Evolutionary conservation across 2,888 invertebrate species (phyloP).

Genomic region (Parapristionchus giblindavisi): DNA sequence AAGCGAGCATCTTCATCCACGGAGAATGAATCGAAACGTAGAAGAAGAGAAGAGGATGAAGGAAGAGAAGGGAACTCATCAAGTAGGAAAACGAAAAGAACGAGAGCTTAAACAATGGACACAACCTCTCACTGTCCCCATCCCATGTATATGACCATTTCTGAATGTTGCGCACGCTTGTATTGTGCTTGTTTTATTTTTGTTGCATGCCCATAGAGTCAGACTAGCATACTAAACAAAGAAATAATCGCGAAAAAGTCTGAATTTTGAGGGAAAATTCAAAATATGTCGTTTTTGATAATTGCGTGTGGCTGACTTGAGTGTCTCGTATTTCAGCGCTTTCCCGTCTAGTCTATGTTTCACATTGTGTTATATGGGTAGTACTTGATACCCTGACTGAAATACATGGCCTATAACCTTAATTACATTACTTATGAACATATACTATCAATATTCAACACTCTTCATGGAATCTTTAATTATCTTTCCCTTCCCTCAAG

Average conservation of each 20-base stretch:
- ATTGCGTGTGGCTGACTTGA: too few species aligned
- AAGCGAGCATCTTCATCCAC: not conserved
- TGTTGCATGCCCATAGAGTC: not conserved
- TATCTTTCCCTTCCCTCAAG: not conserved
- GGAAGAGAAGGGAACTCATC: not conserved
- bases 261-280: constrained; percentile 20
- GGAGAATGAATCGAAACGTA: not conserved
- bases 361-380: too few species aligned
- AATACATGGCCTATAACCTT: constrained; percentile 1
- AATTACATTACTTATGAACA: not conserved
- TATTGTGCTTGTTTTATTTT: too few species aligned
- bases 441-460: too few species aligned
- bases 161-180: too few species aligned
- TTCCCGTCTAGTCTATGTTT: not conserved
- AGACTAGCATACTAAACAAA: not conserved
- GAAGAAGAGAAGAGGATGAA: not conserved
- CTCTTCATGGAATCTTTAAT: too few species aligned
- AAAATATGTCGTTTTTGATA: constrained; percentile 31
- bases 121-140: too few species aligned
- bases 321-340: not conserved
- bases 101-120: not conserved
- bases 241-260: not conserved
- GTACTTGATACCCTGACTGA: too few species aligned
- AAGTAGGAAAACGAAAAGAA: not conserved
- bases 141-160: too few species aligned